A percentile compares a stretch with the other conserved stretches of the same genome.
These are phyloP conservation scores for Atta colombica DNA, from an alignment of 1,140 invertebrate genomes.

Conservation along the genomic window DNA sequence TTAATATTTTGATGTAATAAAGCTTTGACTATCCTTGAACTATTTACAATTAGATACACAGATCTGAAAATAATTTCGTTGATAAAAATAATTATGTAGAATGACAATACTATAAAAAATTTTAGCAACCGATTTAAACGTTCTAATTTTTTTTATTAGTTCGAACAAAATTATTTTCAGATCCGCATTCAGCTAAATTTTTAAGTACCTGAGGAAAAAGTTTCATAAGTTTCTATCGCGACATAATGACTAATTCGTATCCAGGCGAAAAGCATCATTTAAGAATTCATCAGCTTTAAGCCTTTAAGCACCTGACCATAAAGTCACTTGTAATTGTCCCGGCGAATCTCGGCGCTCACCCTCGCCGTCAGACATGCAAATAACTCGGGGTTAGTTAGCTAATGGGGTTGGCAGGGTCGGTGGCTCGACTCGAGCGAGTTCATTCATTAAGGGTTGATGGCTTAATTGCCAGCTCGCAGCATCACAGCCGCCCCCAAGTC, in stretches of 20 bases:
- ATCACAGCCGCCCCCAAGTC: slow-evolving; percentile 78
- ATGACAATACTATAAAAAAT: too few relatives aligned
- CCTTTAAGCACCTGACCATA: slow-evolving; percentile 86
- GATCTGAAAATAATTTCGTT: too few relatives aligned
- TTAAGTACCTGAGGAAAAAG: too few relatives aligned
- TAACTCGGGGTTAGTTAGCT: slow-evolving; percentile 87
- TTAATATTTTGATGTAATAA: too few relatives aligned
- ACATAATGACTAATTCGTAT: neutral
- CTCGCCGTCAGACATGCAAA: slow-evolving; percentile 85
- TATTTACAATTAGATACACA: too few relatives aligned
- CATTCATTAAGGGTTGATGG: slow-evolving; percentile 87
- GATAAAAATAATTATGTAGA: too few relatives aligned
- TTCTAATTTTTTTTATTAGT: too few relatives aligned
- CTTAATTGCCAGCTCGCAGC: slow-evolving; percentile 86
- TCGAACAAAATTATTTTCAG: too few relatives aligned
- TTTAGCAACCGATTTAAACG: too few relatives aligned
- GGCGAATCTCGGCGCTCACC: slow-evolving; percentile 84
- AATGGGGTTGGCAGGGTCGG: slow-evolving; percentile 83
- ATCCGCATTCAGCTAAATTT: too few relatives aligned
- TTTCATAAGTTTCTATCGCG: too few relatives aligned
- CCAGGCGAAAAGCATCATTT: slow-evolving; percentile 65
- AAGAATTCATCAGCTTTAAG: slow-evolving; percentile 84
- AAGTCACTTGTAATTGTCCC: slow-evolving; percentile 85
- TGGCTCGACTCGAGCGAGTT: slow-evolving; percentile 79
- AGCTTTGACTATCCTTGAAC: too few relatives aligned